These are phyloP conservation scores for Cephalopachus bancanus DNA, from an alignment of 2,797 vertebrate genomes.

Conservation along the genomic window DNA sequence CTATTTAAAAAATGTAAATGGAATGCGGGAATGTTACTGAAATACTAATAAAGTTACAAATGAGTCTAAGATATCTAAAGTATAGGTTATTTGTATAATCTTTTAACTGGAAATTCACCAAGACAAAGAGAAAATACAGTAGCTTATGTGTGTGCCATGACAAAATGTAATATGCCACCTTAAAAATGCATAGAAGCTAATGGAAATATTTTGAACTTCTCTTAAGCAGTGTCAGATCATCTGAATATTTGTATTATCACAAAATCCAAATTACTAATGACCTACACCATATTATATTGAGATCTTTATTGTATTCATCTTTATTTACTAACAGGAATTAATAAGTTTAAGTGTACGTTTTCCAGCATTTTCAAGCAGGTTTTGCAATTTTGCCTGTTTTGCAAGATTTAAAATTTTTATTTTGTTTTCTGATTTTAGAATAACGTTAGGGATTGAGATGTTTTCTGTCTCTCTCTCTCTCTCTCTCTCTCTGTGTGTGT, in stretches of 20 bases:
- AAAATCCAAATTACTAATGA: neutral
- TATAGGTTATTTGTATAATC: neutral
- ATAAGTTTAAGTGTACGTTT: neutral
- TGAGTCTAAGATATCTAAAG: neutral
- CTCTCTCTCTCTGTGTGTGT: neutral
- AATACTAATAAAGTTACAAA: conserved; percentile 25
- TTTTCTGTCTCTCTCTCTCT: neutral
- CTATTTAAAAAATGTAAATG: conserved; percentile 16
- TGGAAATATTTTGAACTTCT: neutral
- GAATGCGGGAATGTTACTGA: neutral
- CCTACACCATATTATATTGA: neutral
- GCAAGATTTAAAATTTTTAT: conserved; percentile 24
- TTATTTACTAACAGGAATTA: conserved; percentile 27
- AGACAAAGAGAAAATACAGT: neutral
- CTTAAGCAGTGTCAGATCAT: neutral
- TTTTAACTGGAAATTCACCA: conserved; percentile 25
- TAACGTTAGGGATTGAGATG: conserved; percentile 5
- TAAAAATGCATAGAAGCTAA: conserved; percentile 4
- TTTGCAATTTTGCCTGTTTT: conserved; percentile 45
- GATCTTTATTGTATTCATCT: neutral
- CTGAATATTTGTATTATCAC: conserved; percentile 26
- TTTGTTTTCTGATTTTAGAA: conserved; percentile 30
- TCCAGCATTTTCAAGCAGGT: neutral
- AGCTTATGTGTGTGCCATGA: neutral
- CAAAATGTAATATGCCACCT: neutral